Evolutionary conservation across 2,888 invertebrate genomes (phyloP), one percentile per base, ranked within the genome.

Genomic region (Aphodius sticticus): DNA sequence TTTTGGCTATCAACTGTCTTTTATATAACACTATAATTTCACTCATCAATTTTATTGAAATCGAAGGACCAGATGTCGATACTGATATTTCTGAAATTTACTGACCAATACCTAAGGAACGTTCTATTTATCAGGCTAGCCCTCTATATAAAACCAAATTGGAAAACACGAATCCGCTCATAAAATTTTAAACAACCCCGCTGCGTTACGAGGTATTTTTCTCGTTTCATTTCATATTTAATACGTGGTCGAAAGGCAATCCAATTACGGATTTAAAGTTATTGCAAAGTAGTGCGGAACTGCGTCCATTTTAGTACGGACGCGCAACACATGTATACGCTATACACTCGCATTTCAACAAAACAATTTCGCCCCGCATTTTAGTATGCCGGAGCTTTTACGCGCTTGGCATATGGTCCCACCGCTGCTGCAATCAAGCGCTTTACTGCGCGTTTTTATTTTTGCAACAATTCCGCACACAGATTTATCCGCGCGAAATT

Each of bases 201-300:
- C 53, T 7, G 12, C 4, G 53, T 53, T 53, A 53, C 53, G 53
- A 3, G 4, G 53, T 53, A 53, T 53, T 53, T 53, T 53, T 12
- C 53, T 53, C 53, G 4, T 53, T 53, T 12, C 53, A 7, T 53
- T 7, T 53, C 53, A 53, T 53, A 53, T 53, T 53, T 53, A 53
- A 53, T 5, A 53, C 53, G 53, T 9, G 53, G 53, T 53, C 53
- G 53, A 53, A 53, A 53, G 53, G 53, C 4, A 53, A 53, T 9
- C 53, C 53, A 53, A 53, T 53, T 53, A 2, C 53, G 53, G 53
- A 53, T 53, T 53, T 53, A 53, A 53, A 53, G 53, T 53, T 53
- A 53, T 53, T 53, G 53, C 53, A 53, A 53, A 53, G 53, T 53
- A 53, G 53, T 53, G 53, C 53, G 53, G 53, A 53, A 53, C 53